Evolutionary conservation across 2,797 vertebrate genomes (phyloP).

Genomic region (Eupleurogrammus muticus): DNA sequence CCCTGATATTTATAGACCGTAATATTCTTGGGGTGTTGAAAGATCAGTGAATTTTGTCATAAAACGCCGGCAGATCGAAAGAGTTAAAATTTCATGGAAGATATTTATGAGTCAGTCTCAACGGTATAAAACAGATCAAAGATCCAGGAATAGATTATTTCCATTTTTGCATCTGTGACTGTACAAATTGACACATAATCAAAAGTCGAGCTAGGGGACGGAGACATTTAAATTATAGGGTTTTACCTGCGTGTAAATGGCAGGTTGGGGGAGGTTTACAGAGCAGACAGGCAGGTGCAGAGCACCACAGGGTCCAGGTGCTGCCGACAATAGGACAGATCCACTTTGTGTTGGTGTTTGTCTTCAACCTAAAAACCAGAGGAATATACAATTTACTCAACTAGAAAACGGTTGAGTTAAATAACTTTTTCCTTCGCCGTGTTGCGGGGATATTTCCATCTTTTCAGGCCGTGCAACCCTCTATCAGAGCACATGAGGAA

Average conservation of each 20-base stretch:
- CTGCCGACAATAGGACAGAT: conserved; percentile 54
- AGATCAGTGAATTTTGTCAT: too few species aligned
- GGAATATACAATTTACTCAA: conserved; percentile 18
- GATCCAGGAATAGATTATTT: conserved; percentile 55
- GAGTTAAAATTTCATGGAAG: conserved; percentile 8
- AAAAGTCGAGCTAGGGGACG: conserved; percentile 63
- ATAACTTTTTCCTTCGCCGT: conserved; percentile 11
- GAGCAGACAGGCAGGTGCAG: conserved; percentile 75
- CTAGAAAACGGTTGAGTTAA: conserved; percentile 24
- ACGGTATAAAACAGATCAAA: conserved; percentile 41
- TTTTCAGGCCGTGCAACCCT: conserved; percentile 10
- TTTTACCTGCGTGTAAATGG: conserved; percentile 85
- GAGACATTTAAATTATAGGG: conserved; percentile 85
- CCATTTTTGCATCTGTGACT: conserved; percentile 60
- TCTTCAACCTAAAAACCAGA: conserved; percentile 39
- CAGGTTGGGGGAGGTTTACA: conserved; percentile 66
- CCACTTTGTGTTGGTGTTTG: conserved; percentile 43
- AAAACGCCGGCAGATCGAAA: too few species aligned
- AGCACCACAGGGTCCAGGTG: conserved; percentile 67
- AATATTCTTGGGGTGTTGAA: too few species aligned
- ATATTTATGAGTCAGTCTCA: conserved; percentile 12
- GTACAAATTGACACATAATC: conserved; percentile 75
- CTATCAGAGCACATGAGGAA: conserved; percentile 44
- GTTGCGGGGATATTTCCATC: conserved; percentile 17
- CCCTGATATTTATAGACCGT: too few species aligned